Conservation (phyloP, 2,888 invertebrate genomes). For the Nephrotoma guestfalica region DNA sequence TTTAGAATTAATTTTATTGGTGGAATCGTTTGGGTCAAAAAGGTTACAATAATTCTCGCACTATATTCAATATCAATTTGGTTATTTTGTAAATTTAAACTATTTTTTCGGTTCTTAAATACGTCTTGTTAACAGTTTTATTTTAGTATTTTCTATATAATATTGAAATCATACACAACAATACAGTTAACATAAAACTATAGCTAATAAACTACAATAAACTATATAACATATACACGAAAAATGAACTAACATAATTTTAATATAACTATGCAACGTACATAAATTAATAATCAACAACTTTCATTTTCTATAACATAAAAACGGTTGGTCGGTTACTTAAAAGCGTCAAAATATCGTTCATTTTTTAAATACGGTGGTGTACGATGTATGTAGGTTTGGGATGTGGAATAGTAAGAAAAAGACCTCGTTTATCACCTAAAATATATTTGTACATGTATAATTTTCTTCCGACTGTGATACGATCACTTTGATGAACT, state of each 20-base stretch:
- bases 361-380: not conserved
- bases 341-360: not conserved
- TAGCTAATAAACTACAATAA: not conserved
- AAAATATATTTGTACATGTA: too few relatives aligned
- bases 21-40: not conserved
- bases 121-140: not conserved
- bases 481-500: too few relatives aligned
- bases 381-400: too few relatives aligned
- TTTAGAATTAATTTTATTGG: not conserved
- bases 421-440: too few relatives aligned
- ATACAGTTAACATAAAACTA: not conserved
- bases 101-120: not conserved
- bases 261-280: not conserved
- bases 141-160: not conserved
- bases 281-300: not conserved
- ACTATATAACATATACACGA: not conserved
- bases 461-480: too few relatives aligned
- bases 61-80: not conserved
- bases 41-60: not conserved
- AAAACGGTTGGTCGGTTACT: not conserved
- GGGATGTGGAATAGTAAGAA: too few relatives aligned
- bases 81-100: not conserved
- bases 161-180: not conserved
- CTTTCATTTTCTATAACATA: not conserved
- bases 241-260: not conserved